Evolutionary conservation across 2,888 invertebrate species (phyloP).

Genomic region (Patella ulyssiponensis): DNA sequence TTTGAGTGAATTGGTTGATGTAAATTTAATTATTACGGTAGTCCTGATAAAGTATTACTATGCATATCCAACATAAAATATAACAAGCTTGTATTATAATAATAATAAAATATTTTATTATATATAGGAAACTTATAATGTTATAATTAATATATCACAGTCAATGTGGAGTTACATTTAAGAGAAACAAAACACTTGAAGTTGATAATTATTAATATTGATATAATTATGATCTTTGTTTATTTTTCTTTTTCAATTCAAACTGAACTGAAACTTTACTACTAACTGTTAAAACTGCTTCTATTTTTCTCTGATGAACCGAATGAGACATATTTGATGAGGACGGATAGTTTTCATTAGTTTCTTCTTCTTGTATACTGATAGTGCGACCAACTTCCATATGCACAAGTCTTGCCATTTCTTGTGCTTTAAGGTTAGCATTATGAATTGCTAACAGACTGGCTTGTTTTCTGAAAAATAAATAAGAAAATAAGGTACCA

Average conservation of each 20-base stretch:
- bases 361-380: conserved; percentile 59
- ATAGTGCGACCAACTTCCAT: conserved; percentile 60
- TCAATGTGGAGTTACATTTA: not conserved
- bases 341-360: conserved; percentile 57
- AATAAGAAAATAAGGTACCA: not conserved
- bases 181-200: not conserved
- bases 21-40: too few species aligned
- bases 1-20: too few species aligned
- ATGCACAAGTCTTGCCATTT: conserved; percentile 64
- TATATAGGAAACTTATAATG: not conserved
- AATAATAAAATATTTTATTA: too few species aligned
- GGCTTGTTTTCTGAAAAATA: conserved; percentile 59
- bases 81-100: too few species aligned
- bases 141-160: not conserved
- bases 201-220: not conserved
- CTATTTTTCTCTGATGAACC: conserved; percentile 58
- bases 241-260: conserved; percentile 63
- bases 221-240: conserved; percentile 23
- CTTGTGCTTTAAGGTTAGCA: conserved; percentile 66
- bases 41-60: too few species aligned
- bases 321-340: conserved; percentile 41
- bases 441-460: conserved; percentile 65
- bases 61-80: too few species aligned
- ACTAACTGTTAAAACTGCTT: conserved; percentile 57
- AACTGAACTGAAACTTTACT: conserved; percentile 63